Evolutionary conservation across 2,888 invertebrate genomes (phyloP), one percentile per base, ranked within the genome.

Genomic region (Ornithoptera priamus): DNA sequence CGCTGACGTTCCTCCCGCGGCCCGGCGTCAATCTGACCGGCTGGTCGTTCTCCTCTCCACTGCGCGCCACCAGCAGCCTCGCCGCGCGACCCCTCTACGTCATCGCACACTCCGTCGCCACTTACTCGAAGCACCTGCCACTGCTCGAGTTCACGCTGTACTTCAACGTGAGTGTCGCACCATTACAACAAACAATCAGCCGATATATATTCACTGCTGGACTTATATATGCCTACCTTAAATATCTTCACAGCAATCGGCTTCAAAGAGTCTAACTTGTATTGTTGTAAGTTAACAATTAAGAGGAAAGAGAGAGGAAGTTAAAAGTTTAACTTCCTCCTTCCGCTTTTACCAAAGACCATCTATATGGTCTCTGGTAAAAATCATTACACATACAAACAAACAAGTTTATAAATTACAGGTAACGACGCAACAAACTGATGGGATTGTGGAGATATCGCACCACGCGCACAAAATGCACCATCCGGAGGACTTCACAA

Each of bases 401-500:
- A 39, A 39, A 39, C 10, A 39, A 39, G 1, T 39, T 39, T 39
- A 39, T 39, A 10, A 60, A 50, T 64, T 68, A 6, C 64, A 69
- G 68, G 60, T 69, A 42, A n/a, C 58, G 10, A 24, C 36, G 30
- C 80, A 90, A 89, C 84, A 87, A 0, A 84, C 87, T 0, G 10
- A 70, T 0, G 50, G 81, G 0, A 70, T 79, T 0, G 87, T 87
- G 50, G 87, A 86, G 2, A 69, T 89, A 0, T 81, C 87, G 0
- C 85, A 84, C 57, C 87, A 89, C 76, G 81, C 89, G 0, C 87
- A 88, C 79, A 80, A 80, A 65, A 82, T 88, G 42, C 60, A 84
- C 66, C 82, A 87, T 56, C 89, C 89, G 0, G 77, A 87, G 18
- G 78, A 80, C 22, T 88, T 81, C 79, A 89, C 88, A 0, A 17